phyloP scores from a whole-genome alignment of 2,113 vertebrate genomes.

The Paramisgurnus dabryanus region DNA sequence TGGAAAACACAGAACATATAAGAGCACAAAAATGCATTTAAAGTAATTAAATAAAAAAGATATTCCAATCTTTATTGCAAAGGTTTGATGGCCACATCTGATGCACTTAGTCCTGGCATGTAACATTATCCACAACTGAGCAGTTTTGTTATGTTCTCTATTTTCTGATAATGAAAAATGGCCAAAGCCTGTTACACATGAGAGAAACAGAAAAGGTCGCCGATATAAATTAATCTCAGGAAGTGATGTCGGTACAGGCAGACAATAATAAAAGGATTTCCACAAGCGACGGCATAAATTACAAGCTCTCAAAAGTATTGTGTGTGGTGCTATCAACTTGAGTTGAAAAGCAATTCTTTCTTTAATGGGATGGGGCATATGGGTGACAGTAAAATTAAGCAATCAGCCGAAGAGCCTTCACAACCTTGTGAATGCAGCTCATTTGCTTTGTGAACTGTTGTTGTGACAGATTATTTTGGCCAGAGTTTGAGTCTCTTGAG shows the following conservation, averaged over 20 bases:
- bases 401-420: conserved; percentile 40
- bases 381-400: neutral
- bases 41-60: neutral
- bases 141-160: conserved; percentile 1
- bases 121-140: conserved; percentile 38
- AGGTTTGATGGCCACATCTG: neutral
- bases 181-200: neutral
- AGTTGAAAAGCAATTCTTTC: neutral
- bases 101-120: conserved; percentile 19
- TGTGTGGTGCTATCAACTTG: neutral
- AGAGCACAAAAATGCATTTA: neutral
- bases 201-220: neutral
- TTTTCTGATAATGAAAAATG: conserved; percentile 14
- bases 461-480: conserved; percentile 23
- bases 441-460: conserved; percentile 22
- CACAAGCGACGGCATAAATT: neutral
- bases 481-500: neutral
- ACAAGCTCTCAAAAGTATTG: neutral
- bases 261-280: conserved; percentile 12
- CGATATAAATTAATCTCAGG: neutral
- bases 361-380: conserved; percentile 26
- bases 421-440: conserved; percentile 25
- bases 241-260: neutral
- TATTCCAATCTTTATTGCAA: neutral
- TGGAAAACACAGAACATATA: neutral